Conservation (phyloP, 2,113 vertebrate genomes). For the Catharus fuscescens region DNA sequence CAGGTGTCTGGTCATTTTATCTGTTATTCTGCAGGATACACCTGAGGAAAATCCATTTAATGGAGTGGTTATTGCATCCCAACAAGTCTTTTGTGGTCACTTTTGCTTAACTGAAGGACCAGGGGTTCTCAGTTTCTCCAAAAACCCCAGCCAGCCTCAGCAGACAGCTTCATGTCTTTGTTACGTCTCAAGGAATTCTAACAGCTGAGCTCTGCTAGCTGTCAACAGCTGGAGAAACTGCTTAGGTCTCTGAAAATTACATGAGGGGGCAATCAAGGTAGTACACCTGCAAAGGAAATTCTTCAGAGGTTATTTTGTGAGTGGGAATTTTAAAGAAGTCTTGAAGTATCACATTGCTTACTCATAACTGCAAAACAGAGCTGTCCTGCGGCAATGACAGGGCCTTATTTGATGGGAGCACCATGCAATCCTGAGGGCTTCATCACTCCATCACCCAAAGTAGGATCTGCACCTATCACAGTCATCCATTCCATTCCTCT, state of each 20-base stretch:
- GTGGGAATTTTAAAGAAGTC: not conserved
- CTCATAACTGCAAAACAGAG: not conserved
- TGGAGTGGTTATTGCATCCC: not conserved
- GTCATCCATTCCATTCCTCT: not conserved
- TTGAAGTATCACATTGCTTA: accelerated
- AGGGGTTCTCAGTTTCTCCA: not conserved
- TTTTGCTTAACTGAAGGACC: not conserved
- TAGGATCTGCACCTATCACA: not conserved
- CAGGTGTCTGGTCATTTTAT: not conserved
- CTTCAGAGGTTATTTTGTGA: not conserved
- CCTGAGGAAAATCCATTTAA: not conserved
- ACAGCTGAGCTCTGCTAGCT: not conserved
- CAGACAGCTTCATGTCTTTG: not conserved
- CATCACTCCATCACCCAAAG: not conserved
- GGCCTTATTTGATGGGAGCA: not conserved
- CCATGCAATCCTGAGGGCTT: not conserved
- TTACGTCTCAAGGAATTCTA: not conserved
- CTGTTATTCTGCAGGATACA: not conserved
- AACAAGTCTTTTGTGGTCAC: not conserved
- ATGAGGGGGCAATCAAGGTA: not conserved
- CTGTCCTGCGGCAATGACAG: not conserved
- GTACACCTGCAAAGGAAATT: not conserved
- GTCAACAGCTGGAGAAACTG: not conserved
- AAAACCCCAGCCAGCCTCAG: not conserved
- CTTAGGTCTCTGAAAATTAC: not conserved